Conservation (phyloP, 92 coral and sea anemone genomes). For the Pocillopora grandis region DNA sequence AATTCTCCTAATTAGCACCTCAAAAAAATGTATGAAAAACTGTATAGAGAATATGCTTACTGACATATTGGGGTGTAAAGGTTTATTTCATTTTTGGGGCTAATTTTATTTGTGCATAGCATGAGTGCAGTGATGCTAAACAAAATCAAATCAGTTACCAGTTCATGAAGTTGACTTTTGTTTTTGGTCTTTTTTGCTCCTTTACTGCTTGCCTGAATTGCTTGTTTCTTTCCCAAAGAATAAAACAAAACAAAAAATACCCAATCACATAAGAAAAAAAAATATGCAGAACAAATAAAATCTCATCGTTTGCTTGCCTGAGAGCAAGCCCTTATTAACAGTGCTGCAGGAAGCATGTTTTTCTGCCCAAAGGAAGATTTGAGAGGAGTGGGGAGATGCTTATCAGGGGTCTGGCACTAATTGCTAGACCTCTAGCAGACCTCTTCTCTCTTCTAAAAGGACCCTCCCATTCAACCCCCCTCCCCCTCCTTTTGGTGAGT, state of each 20-base stretch:
- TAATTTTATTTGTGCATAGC: neutral
- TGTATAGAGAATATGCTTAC: no score
- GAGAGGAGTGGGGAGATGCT: neutral
- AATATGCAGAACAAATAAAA: neutral
- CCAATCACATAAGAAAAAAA: neutral
- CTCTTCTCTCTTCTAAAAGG: neutral
- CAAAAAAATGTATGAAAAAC: no score
- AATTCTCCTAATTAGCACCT: no score
- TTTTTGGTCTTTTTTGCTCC: constrained; percentile 29
- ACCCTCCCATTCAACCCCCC: no score
- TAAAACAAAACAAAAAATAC: constrained; percentile 14
- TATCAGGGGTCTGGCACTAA: no score
- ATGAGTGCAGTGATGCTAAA: neutral
- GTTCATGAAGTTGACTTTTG: constrained; percentile 37
- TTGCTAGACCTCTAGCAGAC: neutral
- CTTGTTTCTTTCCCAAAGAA: constrained; percentile 34
- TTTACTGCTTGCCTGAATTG: constrained; percentile 4
- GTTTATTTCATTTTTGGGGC: no score
- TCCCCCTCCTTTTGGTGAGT: no score
- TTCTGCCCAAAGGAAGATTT: neutral
- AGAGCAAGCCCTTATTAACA: no score
- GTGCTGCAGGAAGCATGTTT: no score
- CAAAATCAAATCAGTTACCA: constrained; percentile 25
- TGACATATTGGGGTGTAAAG: no score
- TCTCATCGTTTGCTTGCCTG: neutral